Evolutionary conservation across 2,113 vertebrate species (phyloP).

Genomic region (Anarrhichthys ocellatus): DNA sequence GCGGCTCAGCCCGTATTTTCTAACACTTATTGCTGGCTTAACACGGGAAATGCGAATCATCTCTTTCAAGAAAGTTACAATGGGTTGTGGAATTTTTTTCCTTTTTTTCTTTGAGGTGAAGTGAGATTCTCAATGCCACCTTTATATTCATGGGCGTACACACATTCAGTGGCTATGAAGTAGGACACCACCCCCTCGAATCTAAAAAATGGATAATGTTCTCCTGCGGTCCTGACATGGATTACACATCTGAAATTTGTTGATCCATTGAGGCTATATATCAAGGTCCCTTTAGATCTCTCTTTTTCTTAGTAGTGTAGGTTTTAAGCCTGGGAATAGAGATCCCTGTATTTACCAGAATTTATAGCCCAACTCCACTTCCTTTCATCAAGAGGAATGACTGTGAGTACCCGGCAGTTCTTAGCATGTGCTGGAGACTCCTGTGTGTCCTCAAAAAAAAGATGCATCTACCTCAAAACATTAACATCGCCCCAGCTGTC

Average conservation of each 20-base stretch:
- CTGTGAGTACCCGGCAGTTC: background rate
- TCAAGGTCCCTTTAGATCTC: background rate
- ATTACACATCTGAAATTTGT: conserved; percentile 36
- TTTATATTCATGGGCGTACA: conserved; percentile 8
- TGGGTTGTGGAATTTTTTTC: background rate
- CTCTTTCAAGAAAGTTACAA: conserved; percentile 28
- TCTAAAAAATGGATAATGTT: conserved; percentile 32
- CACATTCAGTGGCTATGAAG: conserved; percentile 5
- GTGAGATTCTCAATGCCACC: conserved; percentile 1
- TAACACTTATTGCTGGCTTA: conserved; percentile 21
- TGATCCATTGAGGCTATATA: conserved; percentile 14
- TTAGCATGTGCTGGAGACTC: background rate
- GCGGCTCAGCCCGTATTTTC: conserved; percentile 31
- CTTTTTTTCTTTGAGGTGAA: conserved; percentile 15
- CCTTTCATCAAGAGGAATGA: background rate
- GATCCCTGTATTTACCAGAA: conserved; percentile 15
- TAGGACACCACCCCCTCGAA: conserved; percentile 13
- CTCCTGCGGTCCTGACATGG: conserved; percentile 28
- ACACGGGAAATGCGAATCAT: background rate
- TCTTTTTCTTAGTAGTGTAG: background rate
- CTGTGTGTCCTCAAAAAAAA: background rate
- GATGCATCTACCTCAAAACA: background rate
- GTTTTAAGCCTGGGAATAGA: background rate
- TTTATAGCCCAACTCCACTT: background rate
- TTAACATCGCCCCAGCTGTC: background rate